Evolutionary conservation across 2,888 invertebrate species (phyloP).

Genomic region (Parnassius mnemosyne): DNA sequence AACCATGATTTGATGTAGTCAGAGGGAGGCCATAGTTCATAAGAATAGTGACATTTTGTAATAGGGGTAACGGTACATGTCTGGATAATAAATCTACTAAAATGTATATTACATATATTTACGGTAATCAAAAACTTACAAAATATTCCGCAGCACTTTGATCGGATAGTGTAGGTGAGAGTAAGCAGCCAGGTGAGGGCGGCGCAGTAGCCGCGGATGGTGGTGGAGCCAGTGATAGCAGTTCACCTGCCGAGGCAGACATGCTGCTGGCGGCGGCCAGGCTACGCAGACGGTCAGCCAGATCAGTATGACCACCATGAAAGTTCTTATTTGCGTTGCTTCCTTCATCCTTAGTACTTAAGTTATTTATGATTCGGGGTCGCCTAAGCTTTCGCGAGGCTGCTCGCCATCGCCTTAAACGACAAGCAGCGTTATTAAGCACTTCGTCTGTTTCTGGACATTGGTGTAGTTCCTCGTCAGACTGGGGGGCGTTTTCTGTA

Average conservation of each 20-base stretch:
- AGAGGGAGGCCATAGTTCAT: too few relatives aligned
- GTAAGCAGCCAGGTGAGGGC: slow-evolving; percentile 70
- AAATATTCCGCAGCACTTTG: slow-evolving; percentile 70
- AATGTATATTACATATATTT: too few relatives aligned
- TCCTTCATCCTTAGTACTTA: slow-evolving; percentile 55
- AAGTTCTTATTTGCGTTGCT: slow-evolving; percentile 43
- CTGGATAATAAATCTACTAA: too few relatives aligned
- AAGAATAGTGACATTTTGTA: too few relatives aligned
- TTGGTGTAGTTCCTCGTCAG: slow-evolving; percentile 58
- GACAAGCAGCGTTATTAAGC: slow-evolving; percentile 69
- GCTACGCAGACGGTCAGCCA: slow-evolving; percentile 68
- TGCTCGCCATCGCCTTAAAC: slow-evolving; percentile 74
- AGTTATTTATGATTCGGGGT: slow-evolving; percentile 74
- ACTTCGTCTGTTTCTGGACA: slow-evolving; percentile 62
- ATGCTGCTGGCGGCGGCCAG: slow-evolving; percentile 71
- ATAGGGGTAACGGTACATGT: too few relatives aligned
- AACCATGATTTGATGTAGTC: too few relatives aligned
- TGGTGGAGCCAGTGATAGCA: slow-evolving; percentile 69
- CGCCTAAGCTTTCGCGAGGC: slow-evolving; percentile 73
- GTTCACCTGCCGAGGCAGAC: slow-evolving; percentile 70
- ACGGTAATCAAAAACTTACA: slow-evolving; percentile 48
- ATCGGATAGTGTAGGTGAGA: slow-evolving; percentile 69
- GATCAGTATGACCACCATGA: slow-evolving; percentile 64
- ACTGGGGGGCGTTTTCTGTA: slow-evolving; percentile 47
- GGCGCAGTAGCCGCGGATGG: slow-evolving; percentile 73